Conservation (phyloP, 2,113 vertebrate genomes). For the Hydrochoerus hydrochaeris region DNA sequence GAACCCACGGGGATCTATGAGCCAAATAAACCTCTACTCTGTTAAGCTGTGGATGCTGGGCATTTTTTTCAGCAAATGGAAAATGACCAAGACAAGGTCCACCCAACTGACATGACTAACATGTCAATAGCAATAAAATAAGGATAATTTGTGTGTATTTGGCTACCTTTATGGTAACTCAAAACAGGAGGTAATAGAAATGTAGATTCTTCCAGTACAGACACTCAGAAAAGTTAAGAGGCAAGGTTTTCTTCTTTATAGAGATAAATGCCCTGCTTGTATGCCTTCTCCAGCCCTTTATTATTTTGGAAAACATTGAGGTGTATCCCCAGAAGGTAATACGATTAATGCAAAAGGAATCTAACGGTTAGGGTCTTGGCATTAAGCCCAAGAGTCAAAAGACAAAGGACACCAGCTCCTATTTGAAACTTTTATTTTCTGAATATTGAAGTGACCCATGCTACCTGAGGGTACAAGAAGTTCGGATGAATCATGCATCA, state of each 20-base stretch:
- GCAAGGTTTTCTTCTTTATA: background rate
- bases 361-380: background rate
- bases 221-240: background rate
- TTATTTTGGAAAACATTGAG: background rate
- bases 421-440: background rate
- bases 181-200: background rate
- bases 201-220: background rate
- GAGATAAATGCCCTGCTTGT: background rate
- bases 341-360: background rate
- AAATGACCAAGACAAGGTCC: background rate
- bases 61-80: background rate
- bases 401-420: background rate
- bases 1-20: background rate
- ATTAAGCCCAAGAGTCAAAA: background rate
- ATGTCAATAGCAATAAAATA: background rate
- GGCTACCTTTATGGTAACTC: background rate
- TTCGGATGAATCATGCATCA: background rate
- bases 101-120: accelerated
- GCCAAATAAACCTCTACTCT: background rate
- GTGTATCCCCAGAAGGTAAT: background rate
- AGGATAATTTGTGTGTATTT: background rate
- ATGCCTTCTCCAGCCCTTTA: background rate
- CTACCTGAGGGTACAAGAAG: background rate
- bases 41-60: background rate
- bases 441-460: background rate